Conservation (phyloP, 2,797 vertebrate genomes). For the Garrulus glandarius region DNA sequence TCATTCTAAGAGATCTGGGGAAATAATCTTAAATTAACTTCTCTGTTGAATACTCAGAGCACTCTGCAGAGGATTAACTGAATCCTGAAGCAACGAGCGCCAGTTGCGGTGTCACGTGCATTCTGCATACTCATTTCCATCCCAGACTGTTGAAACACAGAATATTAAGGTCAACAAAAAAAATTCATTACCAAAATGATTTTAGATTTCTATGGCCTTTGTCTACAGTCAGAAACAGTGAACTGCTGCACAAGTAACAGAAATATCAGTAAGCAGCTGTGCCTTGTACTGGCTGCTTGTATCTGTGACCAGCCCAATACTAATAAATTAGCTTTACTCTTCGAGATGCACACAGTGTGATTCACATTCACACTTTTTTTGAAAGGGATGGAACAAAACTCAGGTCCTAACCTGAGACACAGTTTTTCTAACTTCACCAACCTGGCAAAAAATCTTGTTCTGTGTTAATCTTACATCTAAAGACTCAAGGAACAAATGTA, state of each 20-base stretch:
- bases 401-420: not conserved
- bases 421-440: not conserved
- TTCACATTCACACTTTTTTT: not conserved
- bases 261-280: not conserved
- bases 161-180: not conserved
- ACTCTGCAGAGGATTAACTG: not conserved
- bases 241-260: not conserved
- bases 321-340: not conserved
- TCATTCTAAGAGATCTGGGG: not conserved
- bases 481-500: not conserved
- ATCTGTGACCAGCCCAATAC: accelerated
- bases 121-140: accelerated
- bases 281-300: not conserved
- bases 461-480: not conserved
- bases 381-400: not conserved
- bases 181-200: not conserved
- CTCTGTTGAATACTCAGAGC: not conserved
- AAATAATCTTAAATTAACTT: not conserved
- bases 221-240: not conserved
- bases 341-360: not conserved
- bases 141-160: not conserved
- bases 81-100: not conserved
- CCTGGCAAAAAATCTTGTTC: not conserved
- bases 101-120: accelerated
- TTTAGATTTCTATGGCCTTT: not conserved